phyloP scores from a whole-genome alignment of 2,888 invertebrate genomes.

The Laothoe populi region DNA sequence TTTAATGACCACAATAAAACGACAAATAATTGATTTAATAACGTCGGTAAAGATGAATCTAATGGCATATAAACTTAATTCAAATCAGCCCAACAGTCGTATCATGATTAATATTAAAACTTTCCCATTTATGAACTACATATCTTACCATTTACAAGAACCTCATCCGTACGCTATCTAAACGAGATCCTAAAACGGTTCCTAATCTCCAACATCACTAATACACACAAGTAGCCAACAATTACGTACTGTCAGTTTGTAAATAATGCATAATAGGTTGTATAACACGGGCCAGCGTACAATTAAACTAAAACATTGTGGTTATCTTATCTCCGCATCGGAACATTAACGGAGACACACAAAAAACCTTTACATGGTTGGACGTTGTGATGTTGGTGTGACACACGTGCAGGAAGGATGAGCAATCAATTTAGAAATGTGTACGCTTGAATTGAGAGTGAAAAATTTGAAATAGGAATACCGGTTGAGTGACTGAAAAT shows the following conservation, averaged over 20 bases:
- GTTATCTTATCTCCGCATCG: slow-evolving; percentile 78
- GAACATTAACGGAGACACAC: slow-evolving; percentile 75
- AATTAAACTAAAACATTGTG: slow-evolving; percentile 81
- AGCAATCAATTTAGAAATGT: slow-evolving; percentile 27
- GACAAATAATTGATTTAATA: too few species aligned
- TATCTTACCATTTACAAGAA: background rate
- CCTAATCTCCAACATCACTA: slow-evolving; percentile 28
- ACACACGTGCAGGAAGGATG: slow-evolving; percentile 50
- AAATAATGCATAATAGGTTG: slow-evolving; percentile 56
- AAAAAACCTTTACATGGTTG: slow-evolving; percentile 58
- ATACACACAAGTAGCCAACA: slow-evolving; percentile 43
- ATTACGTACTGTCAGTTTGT: slow-evolving; percentile 39
- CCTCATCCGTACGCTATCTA: slow-evolving; percentile 19
- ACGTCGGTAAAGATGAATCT: too few species aligned
- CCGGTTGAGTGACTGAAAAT: too few species aligned
- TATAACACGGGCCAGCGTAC: slow-evolving; percentile 65
- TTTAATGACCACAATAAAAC: too few species aligned
- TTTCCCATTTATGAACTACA: background rate
- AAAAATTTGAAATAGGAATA: background rate
- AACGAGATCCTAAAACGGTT: slow-evolving; percentile 28
- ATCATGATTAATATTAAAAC: background rate
- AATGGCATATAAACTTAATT: background rate
- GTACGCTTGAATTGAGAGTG: background rate
- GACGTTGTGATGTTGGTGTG: slow-evolving; percentile 29
- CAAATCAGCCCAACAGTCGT: background rate